Percentiles rank a stretch among this genome's conserved stretches.
Conservation (phyloP, 2,888 invertebrate species). For the Drosophila monieri region DNA sequence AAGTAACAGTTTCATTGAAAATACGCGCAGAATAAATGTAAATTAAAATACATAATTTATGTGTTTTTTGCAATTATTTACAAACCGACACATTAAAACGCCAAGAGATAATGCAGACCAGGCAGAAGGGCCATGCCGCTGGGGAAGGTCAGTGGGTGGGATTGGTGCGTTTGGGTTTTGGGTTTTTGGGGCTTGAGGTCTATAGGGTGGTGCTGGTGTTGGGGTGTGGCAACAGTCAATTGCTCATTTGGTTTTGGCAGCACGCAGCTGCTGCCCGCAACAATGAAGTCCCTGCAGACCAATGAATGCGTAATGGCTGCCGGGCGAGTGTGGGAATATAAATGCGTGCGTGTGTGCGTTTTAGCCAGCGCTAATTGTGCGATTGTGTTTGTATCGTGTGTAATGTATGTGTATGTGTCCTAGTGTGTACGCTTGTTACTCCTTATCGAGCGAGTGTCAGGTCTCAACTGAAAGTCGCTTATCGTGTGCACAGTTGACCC, state of each 20-base stretch:
- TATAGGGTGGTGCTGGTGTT: not conserved
- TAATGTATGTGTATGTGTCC: constrained; percentile 18
- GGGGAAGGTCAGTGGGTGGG: constrained; percentile 24
- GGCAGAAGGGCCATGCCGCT: constrained; percentile 7
- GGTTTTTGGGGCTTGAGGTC: not conserved
- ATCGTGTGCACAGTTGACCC: constrained; percentile 70
- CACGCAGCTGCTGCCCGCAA: constrained; percentile 72
- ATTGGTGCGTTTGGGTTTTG: not conserved
- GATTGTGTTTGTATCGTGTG: constrained; percentile 19
- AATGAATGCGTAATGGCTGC: constrained; percentile 75
- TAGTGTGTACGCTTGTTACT: constrained; percentile 24
- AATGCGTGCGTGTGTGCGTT: constrained; percentile 37
- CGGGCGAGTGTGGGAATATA: constrained; percentile 29
- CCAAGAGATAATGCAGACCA: constrained; percentile 66
- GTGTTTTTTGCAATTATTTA: constrained; percentile 76
- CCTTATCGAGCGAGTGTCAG: constrained; percentile 67
- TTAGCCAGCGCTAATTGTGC: constrained; percentile 64
- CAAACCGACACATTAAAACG: constrained; percentile 80
- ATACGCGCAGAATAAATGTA: constrained; percentile 74
- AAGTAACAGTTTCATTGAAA: constrained; percentile 61
- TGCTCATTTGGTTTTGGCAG: constrained; percentile 79
- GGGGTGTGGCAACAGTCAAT: constrained; percentile 67
- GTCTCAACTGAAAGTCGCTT: constrained; percentile 72
- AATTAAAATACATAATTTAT: constrained; percentile 80
- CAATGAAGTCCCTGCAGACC: constrained; percentile 70